These are phyloP conservation scores for Phrixothrix hirtus DNA, from an alignment of 2,888 invertebrate genomes.

Conservation along the genomic window DNA sequence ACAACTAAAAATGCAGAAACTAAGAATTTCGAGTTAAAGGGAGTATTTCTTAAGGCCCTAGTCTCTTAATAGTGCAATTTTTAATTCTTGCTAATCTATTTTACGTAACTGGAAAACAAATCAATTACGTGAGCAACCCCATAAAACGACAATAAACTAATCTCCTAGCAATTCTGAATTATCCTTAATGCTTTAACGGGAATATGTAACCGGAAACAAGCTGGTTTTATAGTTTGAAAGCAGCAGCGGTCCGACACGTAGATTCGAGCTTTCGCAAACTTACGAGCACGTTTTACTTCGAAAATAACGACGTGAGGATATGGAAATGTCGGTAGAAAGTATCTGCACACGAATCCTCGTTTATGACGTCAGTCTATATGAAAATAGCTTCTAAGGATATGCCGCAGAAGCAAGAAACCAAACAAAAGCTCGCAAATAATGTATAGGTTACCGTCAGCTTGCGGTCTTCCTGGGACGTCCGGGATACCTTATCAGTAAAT, in stretches of 20 bases:
- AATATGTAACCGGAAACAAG: neutral
- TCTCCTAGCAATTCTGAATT: neutral
- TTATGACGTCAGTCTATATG: slow-evolving; percentile 36
- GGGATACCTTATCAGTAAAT: slow-evolving; percentile 35
- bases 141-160: neutral
- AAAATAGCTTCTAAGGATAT: slow-evolving; percentile 35
- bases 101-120: no score
- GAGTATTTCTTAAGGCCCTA: no score
- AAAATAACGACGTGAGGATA: slow-evolving; percentile 24
- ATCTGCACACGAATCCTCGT: slow-evolving; percentile 29
- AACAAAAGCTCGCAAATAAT: slow-evolving; percentile 26
- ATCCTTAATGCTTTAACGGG: neutral
- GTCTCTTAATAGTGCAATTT: no score
- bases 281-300: slow-evolving; percentile 15
- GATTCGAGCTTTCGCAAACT: slow-evolving; percentile 10
- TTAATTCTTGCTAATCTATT: no score
- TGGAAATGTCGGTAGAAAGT: slow-evolving; percentile 21
- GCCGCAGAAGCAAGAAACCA: slow-evolving; percentile 35
- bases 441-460: slow-evolving; percentile 29
- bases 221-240: slow-evolving; percentile 4
- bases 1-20: no score
- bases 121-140: no score
- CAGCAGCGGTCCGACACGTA: slow-evolving; percentile 3
- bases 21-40: no score
- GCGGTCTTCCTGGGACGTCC: slow-evolving; percentile 27